phyloP scores from a whole-genome alignment of 2,113 vertebrate genomes.

The Beaufortia kweichowensis region DNA sequence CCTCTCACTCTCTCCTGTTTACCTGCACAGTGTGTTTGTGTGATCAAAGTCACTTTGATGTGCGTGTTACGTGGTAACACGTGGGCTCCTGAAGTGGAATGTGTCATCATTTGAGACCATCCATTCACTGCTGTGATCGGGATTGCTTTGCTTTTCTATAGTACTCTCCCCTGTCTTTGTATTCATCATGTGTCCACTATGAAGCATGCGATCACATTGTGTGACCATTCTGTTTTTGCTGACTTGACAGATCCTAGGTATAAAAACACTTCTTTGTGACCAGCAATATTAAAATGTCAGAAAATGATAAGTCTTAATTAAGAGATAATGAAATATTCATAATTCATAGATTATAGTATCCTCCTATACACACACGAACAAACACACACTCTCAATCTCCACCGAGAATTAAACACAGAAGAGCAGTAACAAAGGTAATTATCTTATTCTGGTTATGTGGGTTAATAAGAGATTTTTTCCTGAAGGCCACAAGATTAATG shows the following conservation, averaged over 20 bases:
- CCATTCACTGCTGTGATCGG: conserved; percentile 21
- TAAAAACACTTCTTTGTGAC: conserved; percentile 6
- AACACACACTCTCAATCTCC: not conserved
- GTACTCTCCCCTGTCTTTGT: not conserved
- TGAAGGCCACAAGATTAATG: conserved; percentile 53
- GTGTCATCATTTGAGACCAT: conserved; percentile 34
- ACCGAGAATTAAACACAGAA: conserved; percentile 48
- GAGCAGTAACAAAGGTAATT: conserved; percentile 56
- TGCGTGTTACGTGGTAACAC: conserved; percentile 31
- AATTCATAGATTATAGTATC: conserved; percentile 39
- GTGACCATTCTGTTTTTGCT: conserved; percentile 8
- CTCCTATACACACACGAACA: not conserved
- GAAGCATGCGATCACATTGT: not conserved
- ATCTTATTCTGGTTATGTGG: conserved; percentile 60
- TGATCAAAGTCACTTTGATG: conserved; percentile 53
- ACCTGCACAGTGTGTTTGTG: conserved; percentile 19
- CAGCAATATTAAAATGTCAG: conserved; percentile 34
- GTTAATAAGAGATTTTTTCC: conserved; percentile 51
- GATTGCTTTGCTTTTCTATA: conserved; percentile 3
- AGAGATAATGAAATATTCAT: conserved; percentile 44
- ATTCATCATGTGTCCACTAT: not conserved
- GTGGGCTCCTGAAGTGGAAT: conserved; percentile 19
- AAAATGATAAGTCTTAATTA: conserved; percentile 39
- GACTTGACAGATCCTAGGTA: not conserved
- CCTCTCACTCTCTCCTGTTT: not conserved